These are phyloP conservation scores for Linepithema humile DNA, from an alignment of 1,140 invertebrate species.

Conservation along the genomic window DNA sequence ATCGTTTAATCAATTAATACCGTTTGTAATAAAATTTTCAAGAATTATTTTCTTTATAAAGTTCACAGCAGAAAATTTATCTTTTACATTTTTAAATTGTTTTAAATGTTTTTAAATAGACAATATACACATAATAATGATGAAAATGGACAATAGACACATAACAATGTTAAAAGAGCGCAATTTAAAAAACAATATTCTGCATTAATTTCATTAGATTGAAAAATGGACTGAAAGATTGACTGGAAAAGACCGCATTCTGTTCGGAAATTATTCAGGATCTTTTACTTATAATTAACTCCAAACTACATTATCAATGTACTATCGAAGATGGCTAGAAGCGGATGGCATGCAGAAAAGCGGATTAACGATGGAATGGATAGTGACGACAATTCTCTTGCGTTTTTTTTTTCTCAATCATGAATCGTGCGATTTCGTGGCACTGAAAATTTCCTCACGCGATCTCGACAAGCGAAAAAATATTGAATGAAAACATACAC, in stretches of 20 bases:
- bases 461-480: background rate
- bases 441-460: background rate
- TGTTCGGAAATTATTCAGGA: background rate
- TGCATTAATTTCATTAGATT: background rate
- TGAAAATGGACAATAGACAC: too few species aligned
- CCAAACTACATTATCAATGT: slow-evolving; percentile 35
- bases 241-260: background rate
- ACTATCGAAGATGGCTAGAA: background rate
- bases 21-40: background rate
- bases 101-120: too few species aligned
- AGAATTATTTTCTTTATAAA: background rate
- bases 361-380: background rate
- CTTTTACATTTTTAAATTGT: background rate
- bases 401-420: background rate
- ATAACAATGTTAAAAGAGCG: background rate
- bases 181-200: background rate
- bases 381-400: background rate
- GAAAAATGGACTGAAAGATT: slow-evolving; percentile 1
- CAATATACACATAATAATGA: background rate
- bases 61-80: background rate
- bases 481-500: background rate
- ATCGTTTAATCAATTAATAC: background rate
- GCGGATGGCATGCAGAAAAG: slow-evolving; percentile 18
- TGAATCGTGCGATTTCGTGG: background rate
- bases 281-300: slow-evolving; percentile 26